These are phyloP conservation scores for Octodon degus DNA, from an alignment of 2,113 vertebrate genomes.

Conservation along the genomic window DNA sequence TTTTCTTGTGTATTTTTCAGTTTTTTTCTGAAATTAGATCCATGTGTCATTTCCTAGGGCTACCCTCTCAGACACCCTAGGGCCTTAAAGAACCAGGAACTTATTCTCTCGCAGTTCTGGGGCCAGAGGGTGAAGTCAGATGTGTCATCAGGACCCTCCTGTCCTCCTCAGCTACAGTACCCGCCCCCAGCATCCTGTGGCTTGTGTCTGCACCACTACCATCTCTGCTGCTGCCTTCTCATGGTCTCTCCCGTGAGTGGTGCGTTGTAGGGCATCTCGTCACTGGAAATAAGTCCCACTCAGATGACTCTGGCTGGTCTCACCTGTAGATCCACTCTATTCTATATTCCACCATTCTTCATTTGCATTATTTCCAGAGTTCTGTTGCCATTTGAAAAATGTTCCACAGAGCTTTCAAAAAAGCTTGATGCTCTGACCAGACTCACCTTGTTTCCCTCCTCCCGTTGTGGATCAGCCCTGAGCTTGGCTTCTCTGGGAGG, in stretches of 20 bases:
- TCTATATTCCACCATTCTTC: not conserved
- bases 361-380: not conserved
- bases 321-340: not conserved
- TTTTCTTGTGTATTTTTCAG: not conserved
- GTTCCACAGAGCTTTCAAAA: not conserved
- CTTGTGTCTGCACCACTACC: not conserved
- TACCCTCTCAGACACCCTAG: not conserved
- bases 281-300: not conserved
- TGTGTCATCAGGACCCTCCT: not conserved
- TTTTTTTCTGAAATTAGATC: conserved; percentile 13
- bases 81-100: not conserved
- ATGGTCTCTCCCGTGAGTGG: not conserved
- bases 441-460: not conserved
- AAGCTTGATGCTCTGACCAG: accelerated
- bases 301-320: not conserved
- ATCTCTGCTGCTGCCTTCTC: not conserved
- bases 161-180: not conserved
- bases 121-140: not conserved
- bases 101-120: not conserved
- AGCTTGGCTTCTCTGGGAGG: not conserved
- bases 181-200: not conserved
- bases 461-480: not conserved
- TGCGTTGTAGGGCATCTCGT: not conserved
- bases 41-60: not conserved
- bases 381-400: not conserved